These are phyloP conservation scores for Echeneis naucrates DNA, from an alignment of 2,797 vertebrate genomes.

Conservation along the genomic window DNA sequence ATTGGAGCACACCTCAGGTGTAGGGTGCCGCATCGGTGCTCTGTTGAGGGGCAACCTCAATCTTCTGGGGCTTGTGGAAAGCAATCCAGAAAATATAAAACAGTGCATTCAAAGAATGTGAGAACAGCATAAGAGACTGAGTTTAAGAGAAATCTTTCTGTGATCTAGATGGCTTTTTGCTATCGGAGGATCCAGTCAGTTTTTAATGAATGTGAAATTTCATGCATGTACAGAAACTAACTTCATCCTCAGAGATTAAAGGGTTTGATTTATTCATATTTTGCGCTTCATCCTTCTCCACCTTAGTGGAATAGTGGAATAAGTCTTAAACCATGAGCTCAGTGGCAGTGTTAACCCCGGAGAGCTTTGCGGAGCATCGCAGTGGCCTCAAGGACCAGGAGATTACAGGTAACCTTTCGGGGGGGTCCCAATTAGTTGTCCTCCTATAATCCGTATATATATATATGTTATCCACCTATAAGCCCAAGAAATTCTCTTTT, in stretches of 20 bases:
- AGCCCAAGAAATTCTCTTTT: neutral
- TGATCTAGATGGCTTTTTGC: neutral
- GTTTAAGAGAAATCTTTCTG: neutral
- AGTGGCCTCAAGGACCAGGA: conserved; percentile 85
- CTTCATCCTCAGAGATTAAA: conserved; percentile 1
- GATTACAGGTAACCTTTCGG: conserved; percentile 75
- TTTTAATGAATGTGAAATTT: neutral
- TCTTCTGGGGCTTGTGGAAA: conserved; percentile 44
- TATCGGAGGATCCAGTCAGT: neutral
- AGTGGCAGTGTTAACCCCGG: conserved; percentile 87
- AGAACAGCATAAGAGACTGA: neutral
- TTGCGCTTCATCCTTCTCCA: neutral
- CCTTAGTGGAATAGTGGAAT: conserved; percentile 83
- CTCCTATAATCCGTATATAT: too few species aligned
- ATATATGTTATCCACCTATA: neutral
- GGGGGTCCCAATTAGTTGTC: conserved; percentile 1
- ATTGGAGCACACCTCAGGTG: conserved; percentile 75
- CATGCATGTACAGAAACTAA: neutral
- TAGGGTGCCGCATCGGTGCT: conserved; percentile 24
- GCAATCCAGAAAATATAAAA: conserved; percentile 15
- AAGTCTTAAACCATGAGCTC: conserved; percentile 89
- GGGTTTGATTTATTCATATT: conserved; percentile 1
- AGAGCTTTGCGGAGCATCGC: conserved; percentile 88
- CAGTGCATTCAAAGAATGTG: neutral
- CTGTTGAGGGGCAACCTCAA: conserved; percentile 35